phyloP scores from a whole-genome alignment of 2,888 invertebrate species.

The Noctua pronuba region DNA sequence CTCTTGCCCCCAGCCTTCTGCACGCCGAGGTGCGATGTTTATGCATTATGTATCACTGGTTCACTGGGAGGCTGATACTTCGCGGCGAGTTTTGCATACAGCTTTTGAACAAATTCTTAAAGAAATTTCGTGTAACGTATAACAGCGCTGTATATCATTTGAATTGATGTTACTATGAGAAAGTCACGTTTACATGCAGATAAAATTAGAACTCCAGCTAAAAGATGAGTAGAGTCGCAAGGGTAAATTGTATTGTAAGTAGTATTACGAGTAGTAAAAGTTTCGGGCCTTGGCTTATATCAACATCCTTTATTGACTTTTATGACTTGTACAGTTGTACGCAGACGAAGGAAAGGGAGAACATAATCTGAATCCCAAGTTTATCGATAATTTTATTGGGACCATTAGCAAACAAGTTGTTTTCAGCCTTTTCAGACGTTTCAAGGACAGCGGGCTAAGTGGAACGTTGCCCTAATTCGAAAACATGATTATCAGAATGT shows the following conservation, averaged over 20 bases:
- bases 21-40: constrained; percentile 75
- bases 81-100: constrained; percentile 70
- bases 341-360: constrained; percentile 41
- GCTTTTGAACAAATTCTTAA: constrained; percentile 67
- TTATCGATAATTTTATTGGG: constrained; percentile 47
- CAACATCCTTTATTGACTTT: constrained; percentile 58
- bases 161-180: constrained; percentile 50
- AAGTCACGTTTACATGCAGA: constrained; percentile 53
- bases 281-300: constrained; percentile 53
- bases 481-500: constrained; percentile 55
- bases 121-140: constrained; percentile 54
- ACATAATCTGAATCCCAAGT: constrained; percentile 49
- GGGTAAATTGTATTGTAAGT: constrained; percentile 53
- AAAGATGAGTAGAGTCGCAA: constrained; percentile 53
- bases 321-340: constrained; percentile 55
- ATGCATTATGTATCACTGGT: constrained; percentile 78
- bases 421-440: constrained; percentile 14
- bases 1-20: constrained; percentile 73
- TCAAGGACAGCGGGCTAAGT: constrained; percentile 20
- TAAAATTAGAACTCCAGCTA: constrained; percentile 54
- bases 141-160: constrained; percentile 56
- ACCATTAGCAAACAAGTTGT: constrained; percentile 39
- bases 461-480: constrained; percentile 46
- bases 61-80: constrained; percentile 71
- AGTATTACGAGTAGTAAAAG: constrained; percentile 54